These are phyloP conservation scores for Drosophila paranaensis DNA, from an alignment of 2,888 invertebrate species.

Conservation along the genomic window DNA sequence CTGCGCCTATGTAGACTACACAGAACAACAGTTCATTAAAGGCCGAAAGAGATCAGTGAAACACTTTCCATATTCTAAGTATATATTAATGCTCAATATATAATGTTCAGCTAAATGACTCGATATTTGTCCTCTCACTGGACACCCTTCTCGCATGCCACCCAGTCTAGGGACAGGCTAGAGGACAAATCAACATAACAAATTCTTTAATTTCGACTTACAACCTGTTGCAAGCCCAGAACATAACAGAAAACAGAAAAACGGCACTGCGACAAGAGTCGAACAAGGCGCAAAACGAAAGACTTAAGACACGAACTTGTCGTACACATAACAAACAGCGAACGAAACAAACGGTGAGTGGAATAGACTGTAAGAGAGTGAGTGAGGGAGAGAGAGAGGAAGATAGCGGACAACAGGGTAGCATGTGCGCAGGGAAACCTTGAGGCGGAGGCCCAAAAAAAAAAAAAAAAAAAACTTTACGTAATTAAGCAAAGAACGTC, in stretches of 20 bases:
- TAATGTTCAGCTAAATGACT: neutral
- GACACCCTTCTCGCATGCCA: conserved; percentile 25
- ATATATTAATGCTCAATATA: no score
- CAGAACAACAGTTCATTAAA: neutral
- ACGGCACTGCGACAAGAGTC: conserved; percentile 54
- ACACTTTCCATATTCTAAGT: no score
- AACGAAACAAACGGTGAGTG: conserved; percentile 28
- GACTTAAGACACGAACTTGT: conserved; percentile 83
- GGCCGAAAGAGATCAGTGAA: no score
- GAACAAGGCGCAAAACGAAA: conserved; percentile 75
- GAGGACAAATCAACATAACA: conserved; percentile 67
- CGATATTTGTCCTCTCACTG: conserved; percentile 2
- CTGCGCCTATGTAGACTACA: neutral
- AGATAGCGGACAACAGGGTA: neutral
- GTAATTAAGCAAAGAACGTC: conserved; percentile 79
- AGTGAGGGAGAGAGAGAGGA: neutral
- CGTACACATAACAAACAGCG: conserved; percentile 65
- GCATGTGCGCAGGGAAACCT: conserved; percentile 20
- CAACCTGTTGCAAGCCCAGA: conserved; percentile 69
- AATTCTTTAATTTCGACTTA: conserved; percentile 75
- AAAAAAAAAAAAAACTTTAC: conserved; percentile 61
- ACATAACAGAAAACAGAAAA: conserved; percentile 44
- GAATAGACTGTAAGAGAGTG: neutral
- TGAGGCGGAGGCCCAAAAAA: conserved; percentile 33
- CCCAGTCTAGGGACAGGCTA: conserved; percentile 31